Evolutionary conservation across 1,140 invertebrate genomes (phyloP), one percentile per base, ranked within the genome.

Genomic region (Papilio helenus): DNA sequence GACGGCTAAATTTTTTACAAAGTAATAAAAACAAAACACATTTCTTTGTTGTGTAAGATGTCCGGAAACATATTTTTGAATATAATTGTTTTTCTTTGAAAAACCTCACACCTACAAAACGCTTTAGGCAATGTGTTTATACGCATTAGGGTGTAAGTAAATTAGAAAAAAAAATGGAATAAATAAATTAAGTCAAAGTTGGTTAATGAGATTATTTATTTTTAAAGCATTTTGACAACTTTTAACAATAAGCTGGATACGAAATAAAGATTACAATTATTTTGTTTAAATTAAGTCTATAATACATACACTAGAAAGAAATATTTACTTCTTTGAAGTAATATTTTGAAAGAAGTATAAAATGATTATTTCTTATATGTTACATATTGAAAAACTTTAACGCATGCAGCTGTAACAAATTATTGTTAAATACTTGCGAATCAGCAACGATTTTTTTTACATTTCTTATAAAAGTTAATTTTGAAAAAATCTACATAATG

Each of bases 311-410:
- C 26, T 68, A 68, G 61, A 29, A 68, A 68, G 26, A 16, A 79
- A 86, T 55, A 79, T 74, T 78, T 39, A 86, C 86, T 87, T 88
- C 85, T 88, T 88, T 86, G 87, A 90, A 88, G 85, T 83, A 79
- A 9, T 77, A 73, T 61, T 68, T 61, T 76, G 61, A 76, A 44
- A 42, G 12, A 68, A 68, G 26, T 29, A 68, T 29, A 68, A 16
- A 61, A 23, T 58, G 20, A 26, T 26, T 61, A 26, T 26, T 10
- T 26, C 20, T 20, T 23, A 61, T 68, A 76, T 77, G 74, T 68
- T n/a, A 80, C 29, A 73, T 80, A 79, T 8, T 44, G 46, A 18
- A 55, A 51, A 18, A 51, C 49, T 18, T 18, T 14, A 26, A 65
- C 61, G 4, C 61, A 68, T 68, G 26, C 26, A 68, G 61, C 26